These are phyloP conservation scores for Halcyon smyrnensis DNA, from an alignment of 2,797 vertebrate genomes.

Conservation along the genomic window DNA sequence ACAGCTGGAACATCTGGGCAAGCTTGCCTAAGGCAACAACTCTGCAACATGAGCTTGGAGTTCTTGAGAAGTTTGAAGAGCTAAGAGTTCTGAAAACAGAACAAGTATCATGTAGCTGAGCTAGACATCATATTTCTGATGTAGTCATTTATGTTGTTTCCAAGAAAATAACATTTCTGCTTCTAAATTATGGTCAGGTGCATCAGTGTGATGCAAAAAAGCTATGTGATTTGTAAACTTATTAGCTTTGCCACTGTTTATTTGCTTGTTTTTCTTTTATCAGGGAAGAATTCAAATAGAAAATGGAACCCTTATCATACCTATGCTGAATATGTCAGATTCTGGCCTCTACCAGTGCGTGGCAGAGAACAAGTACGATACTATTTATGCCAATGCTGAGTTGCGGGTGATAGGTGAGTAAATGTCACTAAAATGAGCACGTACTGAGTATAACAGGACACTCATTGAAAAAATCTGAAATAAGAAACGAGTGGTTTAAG, in stretches of 20 bases:
- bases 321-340: slow-evolving; percentile 74
- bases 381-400: slow-evolving; percentile 77
- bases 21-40: not conserved
- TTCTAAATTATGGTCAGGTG: not conserved
- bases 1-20: not conserved
- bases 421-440: not conserved
- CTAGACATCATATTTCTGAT: not conserved
- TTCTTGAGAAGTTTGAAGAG: not conserved
- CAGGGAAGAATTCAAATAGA: slow-evolving; percentile 78
- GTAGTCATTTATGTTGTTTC: fast-evolving
- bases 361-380: slow-evolving; percentile 75
- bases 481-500: not conserved
- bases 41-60: not conserved
- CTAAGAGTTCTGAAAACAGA: not conserved
- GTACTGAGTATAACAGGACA: not conserved
- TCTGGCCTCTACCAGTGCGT: slow-evolving; percentile 80
- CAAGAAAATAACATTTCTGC: not conserved
- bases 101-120: fast-evolving
- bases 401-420: slow-evolving; percentile 78
- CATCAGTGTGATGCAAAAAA: not conserved
- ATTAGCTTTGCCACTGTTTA: not conserved
- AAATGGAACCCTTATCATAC: slow-evolving; percentile 78
- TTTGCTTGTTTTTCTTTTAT: not conserved
- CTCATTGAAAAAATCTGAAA: not conserved
- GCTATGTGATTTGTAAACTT: not conserved